phyloP scores from a whole-genome alignment of 2,797 vertebrate species.

The Triplophysa yarkandensis region DNA sequence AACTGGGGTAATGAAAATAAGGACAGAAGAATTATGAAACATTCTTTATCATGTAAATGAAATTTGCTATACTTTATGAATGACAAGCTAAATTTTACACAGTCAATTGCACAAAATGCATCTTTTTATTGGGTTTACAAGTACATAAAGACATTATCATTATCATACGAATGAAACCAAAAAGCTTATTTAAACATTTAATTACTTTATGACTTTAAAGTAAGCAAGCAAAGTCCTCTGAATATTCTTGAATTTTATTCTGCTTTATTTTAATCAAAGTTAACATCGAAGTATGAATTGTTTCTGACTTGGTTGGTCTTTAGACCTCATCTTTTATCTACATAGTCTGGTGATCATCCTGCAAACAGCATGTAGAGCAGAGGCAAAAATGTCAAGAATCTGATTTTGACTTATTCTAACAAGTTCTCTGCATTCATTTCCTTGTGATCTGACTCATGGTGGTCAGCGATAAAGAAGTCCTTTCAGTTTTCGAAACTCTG shows the following conservation, averaged over 20 bases:
- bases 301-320: background rate
- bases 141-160: too few species aligned
- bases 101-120: too few species aligned
- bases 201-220: slow-evolving; percentile 16
- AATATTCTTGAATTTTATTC: background rate
- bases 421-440: background rate
- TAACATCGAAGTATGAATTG: background rate
- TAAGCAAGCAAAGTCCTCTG: background rate
- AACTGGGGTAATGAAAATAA: background rate
- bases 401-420: background rate
- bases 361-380: background rate
- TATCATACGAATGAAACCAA: background rate
- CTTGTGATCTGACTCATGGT: background rate
- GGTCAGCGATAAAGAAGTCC: background rate
- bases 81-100: too few species aligned
- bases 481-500: background rate
- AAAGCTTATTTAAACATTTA: slow-evolving; percentile 8
- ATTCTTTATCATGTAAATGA: too few species aligned
- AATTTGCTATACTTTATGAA: too few species aligned
- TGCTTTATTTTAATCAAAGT: background rate
- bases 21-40: background rate
- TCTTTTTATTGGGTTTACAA: too few species aligned
- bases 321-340: slow-evolving; percentile 13
- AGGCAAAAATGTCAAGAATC: background rate
- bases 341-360: background rate